Conservation (phyloP, 2,888 invertebrate genomes). For the Anticlea derivata region DNA sequence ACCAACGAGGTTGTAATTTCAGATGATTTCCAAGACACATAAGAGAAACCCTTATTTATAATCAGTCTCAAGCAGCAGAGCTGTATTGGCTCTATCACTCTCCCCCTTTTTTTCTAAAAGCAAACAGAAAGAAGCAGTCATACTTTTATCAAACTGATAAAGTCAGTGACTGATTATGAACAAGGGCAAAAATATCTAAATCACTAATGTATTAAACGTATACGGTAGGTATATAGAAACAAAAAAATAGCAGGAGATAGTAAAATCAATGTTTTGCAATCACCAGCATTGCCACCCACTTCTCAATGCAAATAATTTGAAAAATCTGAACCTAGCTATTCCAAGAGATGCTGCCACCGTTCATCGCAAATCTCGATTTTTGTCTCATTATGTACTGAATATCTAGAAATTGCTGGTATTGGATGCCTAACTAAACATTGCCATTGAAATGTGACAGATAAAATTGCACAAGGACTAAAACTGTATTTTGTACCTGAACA, state of each 20-base stretch:
- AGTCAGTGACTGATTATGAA: no score
- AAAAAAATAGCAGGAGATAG: conserved; percentile 36
- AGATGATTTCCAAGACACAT: no score
- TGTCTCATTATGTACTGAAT: conserved; percentile 31
- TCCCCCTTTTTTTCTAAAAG: no score
- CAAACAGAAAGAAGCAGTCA: no score
- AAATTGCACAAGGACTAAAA: conserved; percentile 4
- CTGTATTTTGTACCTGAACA: background rate
- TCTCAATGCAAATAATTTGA: conserved; percentile 51
- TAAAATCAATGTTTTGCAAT: conserved; percentile 38
- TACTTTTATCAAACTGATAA: no score
- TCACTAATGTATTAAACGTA: conserved; percentile 9
- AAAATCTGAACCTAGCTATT: conserved; percentile 44
- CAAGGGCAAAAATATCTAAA: no score
- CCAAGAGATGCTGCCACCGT: conserved; percentile 39
- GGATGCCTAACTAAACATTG: background rate
- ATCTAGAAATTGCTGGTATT: conserved; percentile 29
- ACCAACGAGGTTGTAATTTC: no score
- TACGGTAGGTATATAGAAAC: conserved; percentile 25
- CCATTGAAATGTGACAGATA: background rate
- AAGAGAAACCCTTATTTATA: no score
- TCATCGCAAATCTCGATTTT: conserved; percentile 34
- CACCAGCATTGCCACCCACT: conserved; percentile 41
- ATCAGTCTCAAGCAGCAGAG: no score
- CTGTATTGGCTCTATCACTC: no score